Conservation (phyloP, 92 coral and sea anemone species). For the Epizoanthus fatuus region DNA sequence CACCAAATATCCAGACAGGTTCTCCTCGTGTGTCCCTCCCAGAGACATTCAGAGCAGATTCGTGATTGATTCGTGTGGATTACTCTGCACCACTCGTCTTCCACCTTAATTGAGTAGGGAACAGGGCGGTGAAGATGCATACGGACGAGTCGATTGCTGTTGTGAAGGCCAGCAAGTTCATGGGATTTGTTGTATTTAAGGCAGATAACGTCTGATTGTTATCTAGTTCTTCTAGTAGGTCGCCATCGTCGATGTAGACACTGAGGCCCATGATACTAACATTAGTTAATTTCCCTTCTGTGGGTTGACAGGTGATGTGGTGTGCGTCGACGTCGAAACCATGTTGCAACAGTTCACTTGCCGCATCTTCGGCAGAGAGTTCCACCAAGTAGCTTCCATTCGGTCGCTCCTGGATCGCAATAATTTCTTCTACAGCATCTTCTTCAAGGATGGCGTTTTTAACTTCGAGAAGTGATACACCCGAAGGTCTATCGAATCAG, state of each 20-base stretch:
- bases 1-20: too few species aligned
- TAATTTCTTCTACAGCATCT: too few species aligned
- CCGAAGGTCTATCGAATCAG: too few species aligned
- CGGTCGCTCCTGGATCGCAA: neutral
- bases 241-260: slow-evolving; percentile 23
- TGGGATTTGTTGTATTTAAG: slow-evolving; percentile 49
- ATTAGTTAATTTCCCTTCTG: neutral
- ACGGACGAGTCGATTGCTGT: slow-evolving; percentile 40
- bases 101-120: slow-evolving; percentile 11
- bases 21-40: neutral
- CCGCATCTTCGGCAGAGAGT: neutral
- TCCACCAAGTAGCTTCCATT: neutral
- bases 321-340: neutral
- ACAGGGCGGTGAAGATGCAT: slow-evolving; percentile 6
- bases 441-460: too few species aligned
- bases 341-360: neutral
- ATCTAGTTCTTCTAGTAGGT: neutral
- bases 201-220: slow-evolving; percentile 33
- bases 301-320: slow-evolving; percentile 11
- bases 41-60: neutral
- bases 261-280: slow-evolving; percentile 38
- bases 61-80: slow-evolving; percentile 1
- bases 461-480: too few species aligned
- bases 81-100: slow-evolving; percentile 7
- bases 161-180: slow-evolving; percentile 45